Evolutionary conservation across 2,113 vertebrate genomes (phyloP).

Genomic region (Myotis brandtii): DNA sequence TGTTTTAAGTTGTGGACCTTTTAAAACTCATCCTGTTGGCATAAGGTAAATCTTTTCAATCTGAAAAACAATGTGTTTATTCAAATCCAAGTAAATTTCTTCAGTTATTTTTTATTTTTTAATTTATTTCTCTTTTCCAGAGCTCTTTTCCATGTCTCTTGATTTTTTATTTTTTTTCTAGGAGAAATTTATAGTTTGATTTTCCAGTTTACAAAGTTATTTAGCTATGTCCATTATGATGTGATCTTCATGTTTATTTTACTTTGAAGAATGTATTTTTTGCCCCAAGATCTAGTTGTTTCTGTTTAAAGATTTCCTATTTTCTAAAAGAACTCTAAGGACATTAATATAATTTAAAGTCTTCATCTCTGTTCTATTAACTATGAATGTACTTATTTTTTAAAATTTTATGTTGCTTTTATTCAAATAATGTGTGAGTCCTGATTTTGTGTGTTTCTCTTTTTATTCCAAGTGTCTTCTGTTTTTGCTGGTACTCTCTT

Average conservation of each 20-base stretch:
- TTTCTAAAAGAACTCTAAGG: background rate
- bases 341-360: background rate
- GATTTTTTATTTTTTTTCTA: background rate
- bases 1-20: background rate
- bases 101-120: background rate
- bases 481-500: background rate
- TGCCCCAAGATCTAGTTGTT: background rate
- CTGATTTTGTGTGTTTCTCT: background rate
- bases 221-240: background rate
- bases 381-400: background rate
- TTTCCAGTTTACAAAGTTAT: background rate
- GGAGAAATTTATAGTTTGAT: background rate
- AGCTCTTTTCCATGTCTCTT: background rate
- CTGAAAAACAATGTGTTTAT: background rate
- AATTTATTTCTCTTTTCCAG: background rate
- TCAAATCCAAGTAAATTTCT: background rate
- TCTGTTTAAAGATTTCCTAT: constrained; percentile 1
- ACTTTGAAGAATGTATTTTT: background rate
- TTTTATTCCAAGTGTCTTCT: background rate
- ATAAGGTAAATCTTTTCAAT: background rate
- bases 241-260: background rate
- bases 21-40: background rate
- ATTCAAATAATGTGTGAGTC: background rate
- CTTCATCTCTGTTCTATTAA: background rate
- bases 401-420: background rate